A percentile compares a stretch with the other conserved stretches of the same genome.
These are phyloP conservation scores for Neodiprion fabricii DNA, from an alignment of 1,140 invertebrate genomes.

Conservation along the genomic window DNA sequence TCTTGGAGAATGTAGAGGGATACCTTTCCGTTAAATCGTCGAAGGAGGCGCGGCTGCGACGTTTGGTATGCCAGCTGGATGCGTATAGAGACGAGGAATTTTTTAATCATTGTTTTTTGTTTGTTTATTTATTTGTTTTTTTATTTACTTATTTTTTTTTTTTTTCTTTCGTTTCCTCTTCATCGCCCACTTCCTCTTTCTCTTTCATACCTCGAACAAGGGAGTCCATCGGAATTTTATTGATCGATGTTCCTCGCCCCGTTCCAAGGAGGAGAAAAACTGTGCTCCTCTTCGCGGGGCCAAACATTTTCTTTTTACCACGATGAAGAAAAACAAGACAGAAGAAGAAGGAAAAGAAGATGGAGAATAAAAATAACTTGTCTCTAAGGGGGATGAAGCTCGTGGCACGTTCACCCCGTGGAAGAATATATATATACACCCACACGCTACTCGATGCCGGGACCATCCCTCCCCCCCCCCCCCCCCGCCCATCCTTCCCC, in stretches of 20 bases:
- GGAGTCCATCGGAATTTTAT: neutral
- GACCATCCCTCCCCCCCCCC: too few species aligned
- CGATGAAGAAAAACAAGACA: neutral
- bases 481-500: too few species aligned
- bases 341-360: neutral
- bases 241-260: neutral
- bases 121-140: too few species aligned
- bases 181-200: neutral
- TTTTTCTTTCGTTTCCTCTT: too few species aligned
- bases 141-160: too few species aligned
- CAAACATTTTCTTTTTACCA: neutral
- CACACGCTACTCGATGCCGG: too few species aligned
- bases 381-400: neutral
- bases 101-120: neutral
- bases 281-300: neutral
- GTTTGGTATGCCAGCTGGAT: too few species aligned
- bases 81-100: neutral
- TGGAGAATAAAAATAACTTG: neutral
- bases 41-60: too few species aligned
- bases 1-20: too few species aligned
- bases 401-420: too few species aligned
- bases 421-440: too few species aligned
- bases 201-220: neutral
- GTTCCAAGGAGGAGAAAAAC: neutral
- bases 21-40: too few species aligned